phyloP scores from a whole-genome alignment of 1,140 invertebrate genomes.

The Stratiolaelaps scimitus region DNA sequence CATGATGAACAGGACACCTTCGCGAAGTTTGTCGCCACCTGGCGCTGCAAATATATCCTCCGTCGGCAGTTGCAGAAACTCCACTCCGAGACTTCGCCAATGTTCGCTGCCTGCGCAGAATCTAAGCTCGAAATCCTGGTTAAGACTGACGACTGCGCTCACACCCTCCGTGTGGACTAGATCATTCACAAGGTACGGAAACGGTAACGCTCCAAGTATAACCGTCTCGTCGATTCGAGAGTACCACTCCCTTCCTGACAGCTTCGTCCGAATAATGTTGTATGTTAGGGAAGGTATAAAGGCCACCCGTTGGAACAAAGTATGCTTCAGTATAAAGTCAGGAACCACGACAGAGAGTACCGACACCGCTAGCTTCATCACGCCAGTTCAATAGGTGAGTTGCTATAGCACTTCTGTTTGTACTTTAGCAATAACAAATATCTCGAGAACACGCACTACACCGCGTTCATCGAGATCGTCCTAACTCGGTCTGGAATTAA shows the following conservation, averaged over 20 bases:
- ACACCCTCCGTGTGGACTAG: conserved; percentile 69
- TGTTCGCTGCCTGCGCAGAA: conserved; percentile 46
- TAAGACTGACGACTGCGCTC: conserved; percentile 86
- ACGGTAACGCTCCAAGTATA: conserved; percentile 85
- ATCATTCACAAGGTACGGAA: conserved; percentile 49
- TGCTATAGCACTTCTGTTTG: too few relatives aligned
- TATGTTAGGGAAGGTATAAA: too few relatives aligned
- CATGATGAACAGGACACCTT: conserved; percentile 79
- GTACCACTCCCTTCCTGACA: conserved; percentile 59
- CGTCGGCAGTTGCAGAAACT: conserved; percentile 79
- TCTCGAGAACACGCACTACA: too few relatives aligned
- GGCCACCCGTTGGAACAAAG: too few relatives aligned
- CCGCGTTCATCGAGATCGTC: too few relatives aligned
- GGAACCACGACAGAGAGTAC: too few relatives aligned
- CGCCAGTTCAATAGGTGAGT: too few relatives aligned
- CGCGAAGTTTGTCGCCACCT: conserved; percentile 66
- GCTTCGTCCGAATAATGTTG: too few relatives aligned
- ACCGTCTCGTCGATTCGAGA: conserved; percentile 85
- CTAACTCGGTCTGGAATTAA: too few relatives aligned
- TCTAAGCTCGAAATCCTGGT: conserved; percentile 84
- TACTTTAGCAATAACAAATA: too few relatives aligned
- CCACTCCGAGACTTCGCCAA: conserved; percentile 65
- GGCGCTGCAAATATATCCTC: conserved; percentile 88
- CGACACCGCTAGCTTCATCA: too few relatives aligned
- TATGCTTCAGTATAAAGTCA: too few relatives aligned